Evolutionary conservation across 2,797 vertebrate species (phyloP), one percentile per base, ranked within the genome.

Genomic region (Pantherophis alleghaniensis): DNA sequence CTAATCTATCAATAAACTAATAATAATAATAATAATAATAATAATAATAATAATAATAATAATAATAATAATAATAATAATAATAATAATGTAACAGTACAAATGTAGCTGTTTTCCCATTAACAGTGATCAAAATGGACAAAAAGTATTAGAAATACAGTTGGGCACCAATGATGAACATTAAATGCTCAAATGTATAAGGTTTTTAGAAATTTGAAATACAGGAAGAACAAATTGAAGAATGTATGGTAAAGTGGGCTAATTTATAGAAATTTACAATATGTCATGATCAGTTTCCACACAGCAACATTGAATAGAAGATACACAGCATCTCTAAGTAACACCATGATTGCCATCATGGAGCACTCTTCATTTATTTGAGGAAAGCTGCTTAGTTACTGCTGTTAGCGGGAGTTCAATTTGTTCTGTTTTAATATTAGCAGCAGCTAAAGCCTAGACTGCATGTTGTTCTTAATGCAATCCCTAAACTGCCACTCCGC

Each of bases 301-400:
- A 24, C 7, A 16, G 12, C 42, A 89, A 20, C 61, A 56, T 61
- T 22, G 18, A 69, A 86, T 63, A 2, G 51, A 90, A 86, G 9
- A 59, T 90, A 59, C 16, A 26, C 16, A 47, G 11, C 32, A 22
- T 87, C 22, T 7, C 24, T 37, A n/a, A 89, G 42, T 63, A 42
- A 53, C 0, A 59, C 86, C 53, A 5, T 66, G 18, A 90, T 26
- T 86, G 74, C 74, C 74, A 83, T 83, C 20, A 83, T 47, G 20
- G 37, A 47, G 37, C 37, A 12, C 20, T 83, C 32, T 47, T 83
- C 74, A 2, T 5, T 79, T 55, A 53, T 47, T 37, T 87, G 91
- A 74, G 60, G 90, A 88, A 92, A 10, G 37, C 3, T 0, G 32
- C 83, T 91, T 24, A 56, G 28, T 94, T 94, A 90, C 24, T 94